Percentiles rank a stretch among this genome's conserved stretches.
These are phyloP conservation scores for Mylabris phalerata DNA, from an alignment of 1,140 invertebrate genomes.

Conservation along the genomic window DNA sequence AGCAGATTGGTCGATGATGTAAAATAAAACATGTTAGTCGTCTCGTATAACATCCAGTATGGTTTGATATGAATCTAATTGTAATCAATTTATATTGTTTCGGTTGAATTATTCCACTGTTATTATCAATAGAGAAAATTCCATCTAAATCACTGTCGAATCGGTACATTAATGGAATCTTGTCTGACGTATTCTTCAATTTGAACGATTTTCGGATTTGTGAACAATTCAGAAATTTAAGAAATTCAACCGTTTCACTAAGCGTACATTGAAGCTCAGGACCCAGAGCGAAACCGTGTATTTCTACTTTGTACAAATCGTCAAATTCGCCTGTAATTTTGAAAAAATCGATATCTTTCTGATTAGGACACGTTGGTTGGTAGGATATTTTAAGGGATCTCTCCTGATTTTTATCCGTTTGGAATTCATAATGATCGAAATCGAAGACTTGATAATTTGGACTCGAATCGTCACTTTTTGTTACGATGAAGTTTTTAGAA, in stretches of 20 bases:
- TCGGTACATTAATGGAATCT: constrained; percentile 11
- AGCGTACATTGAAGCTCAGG: not conserved
- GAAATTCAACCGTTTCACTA: constrained; percentile 10
- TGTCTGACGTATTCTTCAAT: constrained; percentile 1
- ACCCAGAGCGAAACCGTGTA: constrained; percentile 9
- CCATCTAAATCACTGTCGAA: constrained; percentile 16
- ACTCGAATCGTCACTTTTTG: constrained; percentile 11
- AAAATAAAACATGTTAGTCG: constrained; percentile 22
- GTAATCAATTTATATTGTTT: constrained; percentile 10
- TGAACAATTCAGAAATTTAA: constrained; percentile 1
- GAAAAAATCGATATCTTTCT: constrained; percentile 21
- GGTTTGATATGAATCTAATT: constrained; percentile 23
- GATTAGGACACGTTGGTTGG: constrained; percentile 15
- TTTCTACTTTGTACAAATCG: constrained; percentile 15
- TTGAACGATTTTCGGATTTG: not conserved
- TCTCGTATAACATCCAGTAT: constrained; percentile 12
- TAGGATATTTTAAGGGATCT: constrained; percentile 22
- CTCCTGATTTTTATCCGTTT: constrained; percentile 3
- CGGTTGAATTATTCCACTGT: constrained; percentile 4
- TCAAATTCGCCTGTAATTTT: constrained; percentile 14
- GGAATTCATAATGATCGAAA: constrained; percentile 14
- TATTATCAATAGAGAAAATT: constrained; percentile 8
- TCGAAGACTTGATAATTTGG: constrained; percentile 22
- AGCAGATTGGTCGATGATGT: constrained; percentile 20
- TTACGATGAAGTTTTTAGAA: constrained; percentile 9